Evolutionary conservation across 2,888 invertebrate species (phyloP), one percentile per base, ranked within the genome.

Genomic region (Globia sparganii): DNA sequence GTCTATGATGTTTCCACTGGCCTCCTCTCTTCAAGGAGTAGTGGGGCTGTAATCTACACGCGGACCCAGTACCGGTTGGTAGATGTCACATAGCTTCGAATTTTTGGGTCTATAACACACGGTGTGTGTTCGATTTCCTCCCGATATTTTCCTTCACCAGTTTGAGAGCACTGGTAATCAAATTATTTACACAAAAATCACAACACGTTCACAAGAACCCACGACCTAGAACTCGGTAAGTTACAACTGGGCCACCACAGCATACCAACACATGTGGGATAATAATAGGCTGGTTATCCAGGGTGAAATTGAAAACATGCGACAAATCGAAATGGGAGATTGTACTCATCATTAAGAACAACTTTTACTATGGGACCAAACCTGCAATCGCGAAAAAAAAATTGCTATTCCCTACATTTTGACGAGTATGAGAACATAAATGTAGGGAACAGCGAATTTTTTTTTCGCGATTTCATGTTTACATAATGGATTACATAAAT

Each of bases 161-260:
- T n/a, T n/a, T 56, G 53, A 56, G 53, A n/a, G 53, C 4, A 56
- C 3, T 25, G 3, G 25, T n/a, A 2, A 53, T 53, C 3, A 25
- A 53, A 53, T 49, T 53, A 53, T 53, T 53, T 56, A 56, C 53
- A 56, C n/a, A n/a, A n/a, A n/a, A n/a, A n/a, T n/a, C n/a, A n/a
- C n/a, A n/a, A n/a, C n/a, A n/a, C n/a, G n/a, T n/a, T n/a, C n/a
- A n/a, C n/a, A n/a, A n/a, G 25, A 25, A 18, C 3, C 21, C 9
- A 8, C 21, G 49, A 53, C 25, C 53, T 25, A 8, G 8, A 6
- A 49, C 49, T 49, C 2, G 53, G 4, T 11, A n/a, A n/a, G n/a
- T 53, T n/a, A 9, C 25, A 8, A 53, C 53, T 53, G n/a, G 11
- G 53, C 53, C 11, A n/a, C 21, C 46, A 49, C 11, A 25, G 53